phyloP scores from a whole-genome alignment of 2,113 vertebrate genomes.

The Arizona elegans region DNA sequence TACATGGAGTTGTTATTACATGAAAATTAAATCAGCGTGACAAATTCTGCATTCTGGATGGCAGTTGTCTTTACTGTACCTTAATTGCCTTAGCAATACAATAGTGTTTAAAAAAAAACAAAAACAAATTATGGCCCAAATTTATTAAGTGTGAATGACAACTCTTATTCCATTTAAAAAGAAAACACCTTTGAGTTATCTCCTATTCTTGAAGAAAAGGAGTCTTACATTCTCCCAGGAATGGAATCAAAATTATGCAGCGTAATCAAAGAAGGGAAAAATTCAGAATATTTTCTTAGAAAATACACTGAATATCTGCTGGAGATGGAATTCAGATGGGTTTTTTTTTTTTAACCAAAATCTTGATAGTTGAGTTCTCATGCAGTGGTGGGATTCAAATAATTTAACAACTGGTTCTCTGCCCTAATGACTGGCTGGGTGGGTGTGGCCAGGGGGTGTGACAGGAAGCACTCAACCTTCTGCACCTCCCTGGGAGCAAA shows the following conservation, averaged over 20 bases:
- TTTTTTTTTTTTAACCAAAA: background rate
- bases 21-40: background rate
- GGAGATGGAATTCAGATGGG: background rate
- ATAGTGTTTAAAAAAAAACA: background rate
- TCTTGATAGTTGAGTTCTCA: background rate
- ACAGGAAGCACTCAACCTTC: too few species aligned
- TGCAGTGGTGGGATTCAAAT: too few species aligned
- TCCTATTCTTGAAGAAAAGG: background rate
- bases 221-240: background rate
- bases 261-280: background rate
- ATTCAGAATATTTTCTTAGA: background rate
- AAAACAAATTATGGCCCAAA: background rate
- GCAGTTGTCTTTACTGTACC: background rate
- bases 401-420: too few species aligned
- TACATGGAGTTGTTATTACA: background rate
- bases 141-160: background rate
- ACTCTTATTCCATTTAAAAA: background rate
- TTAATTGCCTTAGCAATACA: background rate
- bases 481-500: too few species aligned
- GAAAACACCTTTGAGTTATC: background rate
- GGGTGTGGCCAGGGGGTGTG: too few species aligned
- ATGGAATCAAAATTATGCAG: background rate
- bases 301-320: background rate
- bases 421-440: too few species aligned
- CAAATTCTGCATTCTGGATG: background rate